Base-by-base conservation (phyloP, 2,888 invertebrate species). In the Pristionchus exspectatus region DNA sequence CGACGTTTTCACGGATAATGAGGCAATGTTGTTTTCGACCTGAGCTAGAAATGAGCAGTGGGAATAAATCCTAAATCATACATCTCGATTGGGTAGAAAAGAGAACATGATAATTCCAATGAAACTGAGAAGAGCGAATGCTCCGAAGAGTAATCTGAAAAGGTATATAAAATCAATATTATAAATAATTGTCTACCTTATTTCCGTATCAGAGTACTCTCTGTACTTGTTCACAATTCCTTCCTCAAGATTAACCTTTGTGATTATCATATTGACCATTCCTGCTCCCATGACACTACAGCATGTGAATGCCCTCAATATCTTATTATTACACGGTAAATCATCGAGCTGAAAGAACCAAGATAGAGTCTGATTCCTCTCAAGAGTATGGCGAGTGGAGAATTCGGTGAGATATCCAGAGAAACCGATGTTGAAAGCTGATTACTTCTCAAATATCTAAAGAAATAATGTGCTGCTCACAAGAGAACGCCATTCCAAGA, bases 231-330 rank as follows among this genome's bases (percentile, higher is more conserved):
- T 21, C 24, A 44, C 87, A 1, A 50, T 33, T 72, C 74, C 87
- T 3, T 38, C 54, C 14, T 38, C 24, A 2, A 33, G 74, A 38
- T 54, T 74, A 0, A n/a, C 12, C 12, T 9, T 56, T 0, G 87
- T 88, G 30, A 88, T 59, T 24, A 54, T 30, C 54, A 56, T 74
- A 24, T 88, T 56, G 33, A 88, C 54, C 21, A 54, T 16, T 27
- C 87, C 87, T 24, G 72, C 54, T 7, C 33, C 33, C 44, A 74
- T 33, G 10, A 88, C 63, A 59, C 87, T 69, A 18, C 44, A 50
- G 16, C 87, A 87, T 27, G 50, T 44, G 44, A 87, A 30, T 14
- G 87, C 66, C 87, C 87, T 87, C n/a, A 38, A 69, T 21, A 77
- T 10, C 59, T 59, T 30, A 16, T 54, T 3, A 81, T 50, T n/a